phyloP scores from a whole-genome alignment of 1,140 invertebrate genomes.

The Mya arenaria region DNA sequence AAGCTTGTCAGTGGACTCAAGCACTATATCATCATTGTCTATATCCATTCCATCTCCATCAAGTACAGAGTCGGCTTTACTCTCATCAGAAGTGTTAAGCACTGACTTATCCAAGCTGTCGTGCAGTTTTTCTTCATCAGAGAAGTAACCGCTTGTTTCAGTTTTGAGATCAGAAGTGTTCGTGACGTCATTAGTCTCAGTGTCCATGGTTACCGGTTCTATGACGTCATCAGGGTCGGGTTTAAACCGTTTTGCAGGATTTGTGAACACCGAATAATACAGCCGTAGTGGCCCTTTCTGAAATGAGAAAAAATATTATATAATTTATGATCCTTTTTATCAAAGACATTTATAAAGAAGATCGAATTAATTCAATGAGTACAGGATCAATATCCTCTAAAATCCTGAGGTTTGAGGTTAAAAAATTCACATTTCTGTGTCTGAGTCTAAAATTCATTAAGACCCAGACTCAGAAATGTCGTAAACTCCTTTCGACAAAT shows the following conservation, averaged over 20 bases:
- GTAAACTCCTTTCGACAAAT: no score
- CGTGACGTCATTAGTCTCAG: slow-evolving; percentile 16
- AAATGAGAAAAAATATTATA: slow-evolving; percentile 23
- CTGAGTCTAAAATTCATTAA: no score
- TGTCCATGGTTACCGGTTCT: no score
- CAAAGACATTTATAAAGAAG: neutral
- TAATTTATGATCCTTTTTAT: neutral
- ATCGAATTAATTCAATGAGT: neutral
- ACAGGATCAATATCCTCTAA: neutral
- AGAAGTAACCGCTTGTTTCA: slow-evolving; percentile 43
- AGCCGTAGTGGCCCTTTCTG: slow-evolving; percentile 68
- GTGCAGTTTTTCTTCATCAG: slow-evolving; percentile 1
- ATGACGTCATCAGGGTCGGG: slow-evolving; percentile 13
- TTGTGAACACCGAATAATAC: slow-evolving; percentile 66
- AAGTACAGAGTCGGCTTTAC: slow-evolving; percentile 25
- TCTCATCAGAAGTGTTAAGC: slow-evolving; percentile 2
- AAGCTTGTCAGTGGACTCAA: neutral
- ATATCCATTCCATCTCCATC: slow-evolving; percentile 38
- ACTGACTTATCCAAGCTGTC: slow-evolving; percentile 31
- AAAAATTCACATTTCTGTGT: no score
- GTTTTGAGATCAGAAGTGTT: slow-evolving; percentile 42
- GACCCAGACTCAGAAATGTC: no score
- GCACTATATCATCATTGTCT: slow-evolving; percentile 14
- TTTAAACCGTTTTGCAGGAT: slow-evolving; percentile 56
- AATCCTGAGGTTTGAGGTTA: no score